Conservation (phyloP, 2,797 vertebrate species). For the Sparidentex hasta region DNA sequence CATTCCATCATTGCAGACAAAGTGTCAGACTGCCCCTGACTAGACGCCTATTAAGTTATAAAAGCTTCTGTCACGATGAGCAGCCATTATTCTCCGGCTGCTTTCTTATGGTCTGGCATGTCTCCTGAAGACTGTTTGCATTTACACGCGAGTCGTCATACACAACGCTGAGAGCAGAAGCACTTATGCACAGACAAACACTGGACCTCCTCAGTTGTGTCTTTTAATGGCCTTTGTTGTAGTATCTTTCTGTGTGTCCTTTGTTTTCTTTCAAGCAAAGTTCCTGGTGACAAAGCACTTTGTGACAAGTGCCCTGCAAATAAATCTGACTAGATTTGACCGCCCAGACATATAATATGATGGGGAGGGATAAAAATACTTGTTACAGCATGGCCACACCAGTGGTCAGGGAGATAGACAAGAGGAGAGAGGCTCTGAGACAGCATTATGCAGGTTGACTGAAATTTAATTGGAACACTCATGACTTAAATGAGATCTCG, state of each 20-base stretch:
- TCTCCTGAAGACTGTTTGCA: slow-evolving; percentile 15
- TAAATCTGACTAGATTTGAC: slow-evolving; percentile 65
- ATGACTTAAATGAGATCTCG: slow-evolving; percentile 56
- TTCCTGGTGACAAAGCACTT: slow-evolving; percentile 50
- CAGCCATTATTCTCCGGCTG: slow-evolving; percentile 4
- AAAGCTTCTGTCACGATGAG: slow-evolving; percentile 17
- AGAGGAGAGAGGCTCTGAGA: slow-evolving; percentile 39
- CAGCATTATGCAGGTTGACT: slow-evolving; percentile 59
- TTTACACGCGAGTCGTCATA: slow-evolving; percentile 12
- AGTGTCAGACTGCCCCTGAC: slow-evolving; percentile 32
- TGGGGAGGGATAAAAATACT: slow-evolving; percentile 55
- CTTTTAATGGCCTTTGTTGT: slow-evolving; percentile 24
- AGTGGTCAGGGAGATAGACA: slow-evolving; percentile 39
- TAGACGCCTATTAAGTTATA: slow-evolving; percentile 7
- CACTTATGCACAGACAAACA: background rate
- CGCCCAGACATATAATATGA: slow-evolving; percentile 54
- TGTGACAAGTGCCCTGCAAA: slow-evolving; percentile 62
- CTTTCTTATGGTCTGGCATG: background rate
- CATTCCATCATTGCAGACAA: slow-evolving; percentile 44
- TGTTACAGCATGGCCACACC: slow-evolving; percentile 33
- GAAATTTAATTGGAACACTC: slow-evolving; percentile 61
- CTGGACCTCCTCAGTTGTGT: slow-evolving; percentile 19
- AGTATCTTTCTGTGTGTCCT: slow-evolving; percentile 41
- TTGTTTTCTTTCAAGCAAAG: slow-evolving; percentile 47
- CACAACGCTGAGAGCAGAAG: background rate